A percentile compares a stretch with the other conserved stretches of the same genome.
Conservation (phyloP, 1,140 invertebrate genomes). For the Zaprionus camerounensis region DNA sequence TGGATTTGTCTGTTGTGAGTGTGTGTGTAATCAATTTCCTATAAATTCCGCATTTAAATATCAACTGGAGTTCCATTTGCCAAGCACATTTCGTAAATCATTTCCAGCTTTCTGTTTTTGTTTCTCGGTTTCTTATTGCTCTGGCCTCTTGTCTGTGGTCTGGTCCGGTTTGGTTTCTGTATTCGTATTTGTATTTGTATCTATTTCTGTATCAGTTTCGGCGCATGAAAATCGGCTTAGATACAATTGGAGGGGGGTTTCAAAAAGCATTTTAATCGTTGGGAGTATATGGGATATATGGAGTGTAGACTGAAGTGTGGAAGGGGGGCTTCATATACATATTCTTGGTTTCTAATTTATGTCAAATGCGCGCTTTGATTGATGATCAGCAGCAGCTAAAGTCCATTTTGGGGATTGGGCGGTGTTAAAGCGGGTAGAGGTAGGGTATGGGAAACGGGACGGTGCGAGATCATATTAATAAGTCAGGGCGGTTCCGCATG, state of each 20-base stretch:
- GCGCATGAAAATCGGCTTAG: slow-evolving; percentile 74
- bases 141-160: background rate
- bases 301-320: background rate
- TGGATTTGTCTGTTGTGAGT: too few relatives aligned
- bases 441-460: background rate
- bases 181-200: slow-evolving; percentile 23
- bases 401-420: slow-evolving; percentile 8
- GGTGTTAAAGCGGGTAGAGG: background rate
- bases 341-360: slow-evolving; percentile 81
- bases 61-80: slow-evolving; percentile 32
- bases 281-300: background rate
- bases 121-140: slow-evolving; percentile 8
- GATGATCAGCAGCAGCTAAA: slow-evolving; percentile 58
- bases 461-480: slow-evolving; percentile 62
- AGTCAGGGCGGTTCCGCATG: slow-evolving; percentile 64
- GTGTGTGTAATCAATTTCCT: slow-evolving; percentile 11
- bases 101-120: slow-evolving; percentile 34
- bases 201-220: slow-evolving; percentile 21
- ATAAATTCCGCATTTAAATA: slow-evolving; percentile 28
- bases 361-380: slow-evolving; percentile 78
- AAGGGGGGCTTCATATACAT: slow-evolving; percentile 48
- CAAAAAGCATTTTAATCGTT: slow-evolving; percentile 43
- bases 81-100: slow-evolving; percentile 29
- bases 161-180: slow-evolving; percentile 18
- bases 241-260: slow-evolving; percentile 61